Conservation (phyloP, 1,140 invertebrate species). For the Drosophila repletoides region DNA sequence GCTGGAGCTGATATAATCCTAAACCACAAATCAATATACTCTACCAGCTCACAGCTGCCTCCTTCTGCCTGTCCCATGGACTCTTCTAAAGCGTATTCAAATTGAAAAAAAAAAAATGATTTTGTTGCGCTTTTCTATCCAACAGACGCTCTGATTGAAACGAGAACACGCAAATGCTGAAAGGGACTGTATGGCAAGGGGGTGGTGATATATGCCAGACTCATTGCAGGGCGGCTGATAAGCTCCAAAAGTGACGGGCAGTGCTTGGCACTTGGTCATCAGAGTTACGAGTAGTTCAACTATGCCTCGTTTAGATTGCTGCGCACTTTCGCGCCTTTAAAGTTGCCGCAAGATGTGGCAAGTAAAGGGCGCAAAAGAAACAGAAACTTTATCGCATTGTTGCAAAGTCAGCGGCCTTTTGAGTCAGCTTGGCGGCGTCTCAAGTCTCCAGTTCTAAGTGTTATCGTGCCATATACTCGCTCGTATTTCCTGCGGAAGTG, state of each 20-base stretch:
- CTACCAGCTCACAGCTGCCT: too few species aligned
- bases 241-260: conserved; percentile 52
- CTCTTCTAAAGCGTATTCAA: too few species aligned
- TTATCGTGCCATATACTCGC: conserved; percentile 22
- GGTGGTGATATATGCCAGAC: conserved; percentile 1
- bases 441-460: neutral
- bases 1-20: too few species aligned
- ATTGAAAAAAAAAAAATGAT: neutral
- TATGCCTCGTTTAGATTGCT: conserved; percentile 35
- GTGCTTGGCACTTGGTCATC: conserved; percentile 57
- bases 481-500: conserved; percentile 40
- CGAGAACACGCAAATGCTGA: conserved; percentile 31
- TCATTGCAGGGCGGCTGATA: conserved; percentile 35
- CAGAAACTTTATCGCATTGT: conserved; percentile 11
- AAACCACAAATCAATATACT: too few species aligned
- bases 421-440: conserved; percentile 35
- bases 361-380: neutral
- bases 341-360: conserved; percentile 22
- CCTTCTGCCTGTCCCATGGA: too few species aligned
- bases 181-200: neutral
- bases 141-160: conserved; percentile 53
- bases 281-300: conserved; percentile 34
- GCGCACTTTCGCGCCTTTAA: conserved; percentile 34
- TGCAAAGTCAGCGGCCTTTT: conserved; percentile 31
- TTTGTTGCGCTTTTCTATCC: conserved; percentile 30